These are phyloP conservation scores for Corynorhinus townsendii DNA, from an alignment of 2,113 vertebrate species.

Conservation along the genomic window DNA sequence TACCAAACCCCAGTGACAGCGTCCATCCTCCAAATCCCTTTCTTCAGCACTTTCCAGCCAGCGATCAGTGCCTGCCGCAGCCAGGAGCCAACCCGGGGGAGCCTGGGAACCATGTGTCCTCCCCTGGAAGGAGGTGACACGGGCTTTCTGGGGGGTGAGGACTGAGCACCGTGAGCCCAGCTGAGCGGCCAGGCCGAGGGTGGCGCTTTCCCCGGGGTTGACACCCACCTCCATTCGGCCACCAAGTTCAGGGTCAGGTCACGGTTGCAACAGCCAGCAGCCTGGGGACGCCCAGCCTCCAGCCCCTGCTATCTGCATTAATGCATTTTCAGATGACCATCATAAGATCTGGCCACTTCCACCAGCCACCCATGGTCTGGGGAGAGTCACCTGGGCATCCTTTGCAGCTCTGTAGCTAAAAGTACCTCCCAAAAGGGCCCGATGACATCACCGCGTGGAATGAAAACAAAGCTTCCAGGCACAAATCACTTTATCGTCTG, in stretches of 20 bases:
- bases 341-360: accelerated
- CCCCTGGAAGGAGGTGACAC: background rate
- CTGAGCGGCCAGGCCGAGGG: accelerated
- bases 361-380: conserved; percentile 43
- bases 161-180: accelerated
- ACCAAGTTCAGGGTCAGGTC: background rate
- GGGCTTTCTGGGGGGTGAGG: background rate
- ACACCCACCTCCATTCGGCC: background rate
- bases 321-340: background rate
- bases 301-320: background rate
- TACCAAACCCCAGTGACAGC: accelerated
- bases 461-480: background rate
- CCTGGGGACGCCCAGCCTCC: accelerated
- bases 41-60: background rate
- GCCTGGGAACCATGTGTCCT: background rate
- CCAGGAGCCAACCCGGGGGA: accelerated
- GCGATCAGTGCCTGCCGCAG: accelerated
- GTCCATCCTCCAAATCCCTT: accelerated
- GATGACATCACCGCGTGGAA: background rate
- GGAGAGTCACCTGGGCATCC: background rate
- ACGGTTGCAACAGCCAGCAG: background rate
- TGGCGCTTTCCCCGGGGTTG: accelerated
- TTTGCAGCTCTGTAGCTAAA: background rate
- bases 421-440: background rate
- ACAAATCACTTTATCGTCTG: conserved; percentile 19